Percentiles rank a stretch among this genome's conserved stretches.
phyloP scores from a whole-genome alignment of 2,797 vertebrate genomes.

The Trichosurus vulpecula region DNA sequence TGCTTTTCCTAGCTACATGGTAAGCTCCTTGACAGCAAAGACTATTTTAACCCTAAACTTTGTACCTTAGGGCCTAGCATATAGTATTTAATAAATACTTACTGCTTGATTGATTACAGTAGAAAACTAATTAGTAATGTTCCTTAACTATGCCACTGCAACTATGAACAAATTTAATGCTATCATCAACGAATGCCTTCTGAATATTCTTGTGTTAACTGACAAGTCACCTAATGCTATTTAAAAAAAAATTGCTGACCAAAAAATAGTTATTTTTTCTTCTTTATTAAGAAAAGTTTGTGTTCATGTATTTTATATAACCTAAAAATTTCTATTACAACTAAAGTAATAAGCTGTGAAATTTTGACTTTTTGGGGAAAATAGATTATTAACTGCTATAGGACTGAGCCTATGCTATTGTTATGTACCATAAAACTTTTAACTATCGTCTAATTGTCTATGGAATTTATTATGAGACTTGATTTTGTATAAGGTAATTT shows the following conservation, averaged over 20 bases:
- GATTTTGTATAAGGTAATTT: too few species aligned
- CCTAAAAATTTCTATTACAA: too few species aligned
- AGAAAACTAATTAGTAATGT: background rate
- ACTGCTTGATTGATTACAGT: background rate
- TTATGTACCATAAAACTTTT: too few species aligned
- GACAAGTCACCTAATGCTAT: background rate
- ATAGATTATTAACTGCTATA: too few species aligned
- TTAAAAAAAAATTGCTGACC: conserved; percentile 44
- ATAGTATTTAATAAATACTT: background rate
- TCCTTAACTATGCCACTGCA: background rate
- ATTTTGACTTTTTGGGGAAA: too few species aligned
- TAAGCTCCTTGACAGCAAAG: background rate
- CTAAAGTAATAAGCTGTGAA: too few species aligned
- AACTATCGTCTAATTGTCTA: too few species aligned
- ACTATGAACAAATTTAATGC: background rate
- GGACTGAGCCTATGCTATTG: too few species aligned
- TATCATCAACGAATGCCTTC: background rate
- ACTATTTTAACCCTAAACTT: background rate
- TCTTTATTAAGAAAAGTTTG: too few species aligned
- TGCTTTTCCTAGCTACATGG: background rate
- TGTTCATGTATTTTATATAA: too few species aligned
- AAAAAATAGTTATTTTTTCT: too few species aligned
- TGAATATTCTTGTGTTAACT: background rate
- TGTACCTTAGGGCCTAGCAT: background rate
- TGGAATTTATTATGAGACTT: too few species aligned